A percentile compares a stretch with the other conserved stretches of the same genome.
phyloP scores from a whole-genome alignment of 2,888 invertebrate species.

The Sussaba pulchella region DNA sequence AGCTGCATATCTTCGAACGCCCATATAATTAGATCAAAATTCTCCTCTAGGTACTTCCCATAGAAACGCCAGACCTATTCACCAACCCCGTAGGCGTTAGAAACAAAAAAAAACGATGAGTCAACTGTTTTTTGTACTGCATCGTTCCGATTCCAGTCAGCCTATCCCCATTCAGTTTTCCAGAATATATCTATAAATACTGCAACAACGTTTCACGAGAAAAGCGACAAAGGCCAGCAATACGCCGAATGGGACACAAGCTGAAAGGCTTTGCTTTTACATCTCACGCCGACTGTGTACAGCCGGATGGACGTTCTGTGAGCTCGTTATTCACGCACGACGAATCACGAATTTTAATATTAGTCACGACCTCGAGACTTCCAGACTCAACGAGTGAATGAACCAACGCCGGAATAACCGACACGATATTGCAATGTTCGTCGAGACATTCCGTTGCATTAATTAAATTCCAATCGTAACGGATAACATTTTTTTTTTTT shows the following conservation, averaged over 20 bases:
- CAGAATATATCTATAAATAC: background rate
- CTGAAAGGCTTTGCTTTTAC: slow-evolving; percentile 60
- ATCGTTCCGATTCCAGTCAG: background rate
- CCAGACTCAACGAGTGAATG: slow-evolving; percentile 46
- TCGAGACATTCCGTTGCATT: background rate
- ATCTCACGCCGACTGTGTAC: slow-evolving; percentile 51
- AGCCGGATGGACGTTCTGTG: slow-evolving; percentile 55
- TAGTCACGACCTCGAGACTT: slow-evolving; percentile 56
- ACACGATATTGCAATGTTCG: background rate
- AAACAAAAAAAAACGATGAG: slow-evolving; percentile 4
- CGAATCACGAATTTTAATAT: slow-evolving; percentile 62
- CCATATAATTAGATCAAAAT: background rate
- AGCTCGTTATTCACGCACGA: slow-evolving; percentile 60
- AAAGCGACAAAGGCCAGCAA: slow-evolving; percentile 44
- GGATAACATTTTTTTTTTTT: background rate
- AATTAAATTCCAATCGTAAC: slow-evolving; percentile 2
- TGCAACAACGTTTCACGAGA: slow-evolving; percentile 25
- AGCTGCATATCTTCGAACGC: no score
- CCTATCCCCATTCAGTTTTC: background rate
- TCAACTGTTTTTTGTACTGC: background rate
- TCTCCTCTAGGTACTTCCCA: background rate
- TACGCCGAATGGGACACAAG: slow-evolving; percentile 30
- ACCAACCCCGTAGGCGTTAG: background rate
- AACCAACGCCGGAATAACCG: slow-evolving; percentile 18
- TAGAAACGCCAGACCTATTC: background rate